Evolutionary conservation across 1,140 invertebrate genomes (phyloP).

Genomic region (Cecropterus lyciades): DNA sequence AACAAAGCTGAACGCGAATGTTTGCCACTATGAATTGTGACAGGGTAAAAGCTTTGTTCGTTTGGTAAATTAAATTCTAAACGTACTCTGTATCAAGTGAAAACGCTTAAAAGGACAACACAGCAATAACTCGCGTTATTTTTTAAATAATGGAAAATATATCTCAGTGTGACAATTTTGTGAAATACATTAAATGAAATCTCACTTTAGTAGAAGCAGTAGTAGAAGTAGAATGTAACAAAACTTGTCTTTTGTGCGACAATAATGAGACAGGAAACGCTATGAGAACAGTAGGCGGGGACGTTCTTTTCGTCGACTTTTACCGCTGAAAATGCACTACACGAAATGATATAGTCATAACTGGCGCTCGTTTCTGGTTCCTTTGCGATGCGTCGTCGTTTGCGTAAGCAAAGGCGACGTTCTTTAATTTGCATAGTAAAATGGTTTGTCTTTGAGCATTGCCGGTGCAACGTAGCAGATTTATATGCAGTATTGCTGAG

Average conservation of each 20-base stretch:
- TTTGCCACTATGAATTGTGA: slow-evolving; percentile 67
- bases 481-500: slow-evolving; percentile 55
- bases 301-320: slow-evolving; percentile 37
- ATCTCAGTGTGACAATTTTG: slow-evolving; percentile 28
- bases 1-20: slow-evolving; percentile 51
- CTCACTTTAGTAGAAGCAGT: neutral
- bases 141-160: slow-evolving; percentile 40
- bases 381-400: neutral
- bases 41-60: slow-evolving; percentile 72
- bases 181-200: neutral
- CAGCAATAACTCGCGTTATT: slow-evolving; percentile 42
- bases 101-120: slow-evolving; percentile 47
- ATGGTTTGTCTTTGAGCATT: slow-evolving; percentile 35
- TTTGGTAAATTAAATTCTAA: slow-evolving; percentile 72
- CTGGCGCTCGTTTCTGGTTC: neutral
- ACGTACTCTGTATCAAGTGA: slow-evolving; percentile 52
- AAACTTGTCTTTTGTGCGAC: slow-evolving; percentile 47
- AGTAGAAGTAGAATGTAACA: slow-evolving; percentile 33
- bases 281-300: neutral
- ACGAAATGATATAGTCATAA: slow-evolving; percentile 33
- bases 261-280: slow-evolving; percentile 53
- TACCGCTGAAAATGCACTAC: slow-evolving; percentile 48
- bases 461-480: slow-evolving; percentile 45
- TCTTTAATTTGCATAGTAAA: slow-evolving; percentile 26
- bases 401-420: slow-evolving; percentile 1